Evolutionary conservation across 30 jellyfish, hydroid and myxozoan genomes (phyloP).

Genomic region (Sanderia malayensis): DNA sequence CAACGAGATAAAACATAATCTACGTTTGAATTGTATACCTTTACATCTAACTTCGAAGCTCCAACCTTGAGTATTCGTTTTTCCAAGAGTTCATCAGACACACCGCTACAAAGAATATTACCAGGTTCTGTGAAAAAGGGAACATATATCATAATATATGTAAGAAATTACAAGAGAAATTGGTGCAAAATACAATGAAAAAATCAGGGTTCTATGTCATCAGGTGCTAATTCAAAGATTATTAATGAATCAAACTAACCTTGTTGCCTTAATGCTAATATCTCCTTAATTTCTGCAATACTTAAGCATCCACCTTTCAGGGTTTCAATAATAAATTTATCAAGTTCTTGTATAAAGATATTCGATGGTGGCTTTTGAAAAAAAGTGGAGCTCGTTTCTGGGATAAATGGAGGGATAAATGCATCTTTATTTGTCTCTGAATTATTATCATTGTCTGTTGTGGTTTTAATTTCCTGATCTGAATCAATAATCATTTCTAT

Average conservation of each 20-base stretch:
- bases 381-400: constrained; percentile 38
- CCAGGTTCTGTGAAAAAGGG: constrained; percentile 75
- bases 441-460: background rate
- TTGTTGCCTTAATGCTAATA: constrained; percentile 67
- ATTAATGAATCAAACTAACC: too few species aligned
- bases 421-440: constrained; percentile 37
- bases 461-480: constrained; percentile 17
- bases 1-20: too few species aligned
- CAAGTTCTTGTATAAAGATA: constrained; percentile 68
- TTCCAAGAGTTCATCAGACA: constrained; percentile 70
- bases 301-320: constrained; percentile 70
- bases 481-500: constrained; percentile 33
- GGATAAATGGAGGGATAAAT: constrained; percentile 39
- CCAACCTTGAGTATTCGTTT: constrained; percentile 61
- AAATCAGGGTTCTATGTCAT: too few species aligned
- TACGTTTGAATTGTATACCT: constrained; percentile 54
- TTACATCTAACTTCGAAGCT: constrained; percentile 58
- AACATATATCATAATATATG: too few species aligned
- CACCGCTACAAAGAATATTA: constrained; percentile 81
- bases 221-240: too few species aligned
- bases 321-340: constrained; percentile 64
- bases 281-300: constrained; percentile 73
- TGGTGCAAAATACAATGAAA: too few species aligned
- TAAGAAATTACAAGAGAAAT: too few species aligned
- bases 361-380: constrained; percentile 82